phyloP scores from a whole-genome alignment of 2,888 invertebrate genomes.

The Halocaridina rubra region DNA sequence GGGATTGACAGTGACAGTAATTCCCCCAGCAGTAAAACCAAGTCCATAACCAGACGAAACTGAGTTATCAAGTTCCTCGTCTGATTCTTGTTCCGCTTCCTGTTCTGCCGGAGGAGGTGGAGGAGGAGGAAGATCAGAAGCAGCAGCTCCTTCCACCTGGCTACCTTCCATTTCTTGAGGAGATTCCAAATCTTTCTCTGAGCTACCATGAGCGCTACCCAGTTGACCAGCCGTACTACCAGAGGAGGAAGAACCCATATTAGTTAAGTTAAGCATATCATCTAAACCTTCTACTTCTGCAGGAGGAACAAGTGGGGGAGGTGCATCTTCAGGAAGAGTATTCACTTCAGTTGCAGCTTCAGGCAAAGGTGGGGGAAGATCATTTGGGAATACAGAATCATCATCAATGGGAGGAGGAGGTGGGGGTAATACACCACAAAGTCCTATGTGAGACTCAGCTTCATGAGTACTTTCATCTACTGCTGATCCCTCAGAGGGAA shows the following conservation, averaged over 20 bases:
- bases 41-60: constrained; percentile 46
- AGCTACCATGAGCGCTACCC: constrained; percentile 46
- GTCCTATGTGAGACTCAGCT: neutral
- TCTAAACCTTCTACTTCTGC: constrained; percentile 47
- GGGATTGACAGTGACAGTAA: constrained; percentile 61
- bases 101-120: constrained; percentile 29
- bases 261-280: constrained; percentile 28
- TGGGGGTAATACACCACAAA: constrained; percentile 36
- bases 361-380: constrained; percentile 37
- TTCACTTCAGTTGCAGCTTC: constrained; percentile 27
- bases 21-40: constrained; percentile 44
- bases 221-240: constrained; percentile 49
- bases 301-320: constrained; percentile 44
- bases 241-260: constrained; percentile 40
- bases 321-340: constrained; percentile 37
- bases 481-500: neutral
- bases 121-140: constrained; percentile 36
- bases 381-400: constrained; percentile 33
- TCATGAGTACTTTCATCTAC: neutral
- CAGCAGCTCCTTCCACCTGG: constrained; percentile 19
- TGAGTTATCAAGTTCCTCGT: constrained; percentile 43
- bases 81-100: constrained; percentile 27
- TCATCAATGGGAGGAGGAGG: constrained; percentile 24
- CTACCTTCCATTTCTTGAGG: constrained; percentile 29
- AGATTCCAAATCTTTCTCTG: constrained; percentile 54